Evolutionary conservation across 1,140 invertebrate genomes (phyloP), one percentile per base, ranked within the genome.

Genomic region (Sycobia sp.): DNA sequence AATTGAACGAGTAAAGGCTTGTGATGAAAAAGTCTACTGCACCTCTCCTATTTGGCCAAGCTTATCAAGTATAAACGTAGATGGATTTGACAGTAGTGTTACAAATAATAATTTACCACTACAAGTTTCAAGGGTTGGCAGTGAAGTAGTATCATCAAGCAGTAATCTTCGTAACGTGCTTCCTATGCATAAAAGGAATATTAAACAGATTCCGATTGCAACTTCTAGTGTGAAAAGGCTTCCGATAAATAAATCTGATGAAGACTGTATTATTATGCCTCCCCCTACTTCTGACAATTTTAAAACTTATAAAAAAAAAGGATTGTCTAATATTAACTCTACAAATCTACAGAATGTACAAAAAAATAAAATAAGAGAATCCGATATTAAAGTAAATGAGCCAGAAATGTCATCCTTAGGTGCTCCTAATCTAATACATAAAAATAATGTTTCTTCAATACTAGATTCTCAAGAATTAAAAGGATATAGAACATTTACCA

Each of bases 71-170:
- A 75, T 73, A 22, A 60, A 73, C 49, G 29, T 41, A 11, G 68
- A 75, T 51, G 16, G 25, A 18, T 16, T 61, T 0, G 63, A 75
- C 23, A 62, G 47, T 0, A 69, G 46, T 29, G 60, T 7, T 54
- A 8, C 29, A 20, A 46, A 16, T 16, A 16, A 29, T 7, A 23
- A 22, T 16, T n/a, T 46, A 16, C 61, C 36, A 0, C 23, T 44
- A 13, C 64, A 69, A 20, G 29, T 27, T 16, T 73, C 60, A 7
- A 49, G 7, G n/a, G 32, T 59, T 2, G 65, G 54, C 5, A 77
- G 69, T 32, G 75, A 76, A 25, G 54, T 78, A 23, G 41, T 77
- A 10, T 56, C 73, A 3, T 76, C 70, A 0, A 73, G 74, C 38
- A 62, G 46, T 0, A 74, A 76, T 55, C 49, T 77, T 3, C 73